Conservation (phyloP, 2,888 invertebrate species). For the Trachelus stipa region DNA sequence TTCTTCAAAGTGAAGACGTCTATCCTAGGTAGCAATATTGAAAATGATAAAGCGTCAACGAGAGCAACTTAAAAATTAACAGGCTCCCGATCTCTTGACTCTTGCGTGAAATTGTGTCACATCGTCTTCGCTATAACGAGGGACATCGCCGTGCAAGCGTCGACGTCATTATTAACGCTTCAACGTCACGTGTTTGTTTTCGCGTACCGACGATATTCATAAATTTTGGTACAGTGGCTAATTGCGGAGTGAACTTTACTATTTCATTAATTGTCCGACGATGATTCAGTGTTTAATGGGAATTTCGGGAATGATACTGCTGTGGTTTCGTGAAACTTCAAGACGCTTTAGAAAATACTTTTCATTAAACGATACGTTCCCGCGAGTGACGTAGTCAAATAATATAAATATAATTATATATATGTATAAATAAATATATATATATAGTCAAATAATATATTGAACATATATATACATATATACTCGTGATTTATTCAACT, state of each 20-base stretch:
- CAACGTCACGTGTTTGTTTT: neutral
- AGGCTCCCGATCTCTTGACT: constrained; percentile 11
- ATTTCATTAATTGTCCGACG: neutral
- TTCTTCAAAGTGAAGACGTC: constrained; percentile 22
- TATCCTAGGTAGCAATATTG: constrained; percentile 2
- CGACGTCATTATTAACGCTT: neutral
- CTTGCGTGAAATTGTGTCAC: neutral
- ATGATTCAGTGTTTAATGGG: neutral
- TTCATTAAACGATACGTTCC: neutral
- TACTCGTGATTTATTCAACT: too few relatives aligned
- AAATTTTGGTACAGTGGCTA: neutral
- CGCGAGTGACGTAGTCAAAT: too few relatives aligned
- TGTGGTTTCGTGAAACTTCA: neutral
- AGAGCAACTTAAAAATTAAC: constrained; percentile 21
- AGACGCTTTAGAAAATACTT: neutral
- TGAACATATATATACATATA: too few relatives aligned
- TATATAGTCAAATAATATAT: too few relatives aligned
- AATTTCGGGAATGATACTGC: neutral
- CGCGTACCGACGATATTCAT: neutral
- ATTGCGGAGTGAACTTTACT: neutral
- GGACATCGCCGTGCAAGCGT: neutral
- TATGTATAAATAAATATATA: too few relatives aligned
- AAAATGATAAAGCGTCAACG: constrained; percentile 11
- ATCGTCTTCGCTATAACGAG: neutral
- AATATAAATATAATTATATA: too few relatives aligned